Evolutionary conservation across 35 echinoderm and acorn worm species (phyloP).

Genomic region (Holothuria glaberrima): DNA sequence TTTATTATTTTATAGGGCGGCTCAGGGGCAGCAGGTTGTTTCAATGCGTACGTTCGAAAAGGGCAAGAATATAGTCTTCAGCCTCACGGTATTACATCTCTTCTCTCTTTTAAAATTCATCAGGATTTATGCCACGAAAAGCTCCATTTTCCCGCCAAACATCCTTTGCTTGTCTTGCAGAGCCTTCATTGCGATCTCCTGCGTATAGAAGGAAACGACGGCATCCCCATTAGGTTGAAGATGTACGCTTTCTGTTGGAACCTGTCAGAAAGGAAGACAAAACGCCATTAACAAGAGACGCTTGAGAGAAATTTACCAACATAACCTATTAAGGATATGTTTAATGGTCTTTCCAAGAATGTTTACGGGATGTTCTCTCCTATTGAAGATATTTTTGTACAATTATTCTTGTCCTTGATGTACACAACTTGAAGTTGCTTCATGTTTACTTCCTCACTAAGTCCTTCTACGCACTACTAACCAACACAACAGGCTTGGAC

Average conservation of each 20-base stretch:
- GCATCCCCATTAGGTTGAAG: slow-evolving; percentile 85
- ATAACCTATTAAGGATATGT: no score
- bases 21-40: neutral
- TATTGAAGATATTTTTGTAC: no score
- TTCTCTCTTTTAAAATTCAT: neutral
- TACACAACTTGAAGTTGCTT: no score
- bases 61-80: slow-evolving; percentile 47
- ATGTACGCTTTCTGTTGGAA: slow-evolving; percentile 91
- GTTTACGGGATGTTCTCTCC: no score
- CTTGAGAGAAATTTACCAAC: no score
- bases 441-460: no score
- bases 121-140: slow-evolving; percentile 69
- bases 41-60: slow-evolving; percentile 6
- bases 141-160: slow-evolving; percentile 92
- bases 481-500: no score
- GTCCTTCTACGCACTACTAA: no score
- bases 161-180: slow-evolving; percentile 84
- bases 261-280: slow-evolving; percentile 29
- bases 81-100: neutral
- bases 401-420: no score
- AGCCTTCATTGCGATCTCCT: slow-evolving; percentile 85
- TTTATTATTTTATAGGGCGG: no score
- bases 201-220: slow-evolving; percentile 81
- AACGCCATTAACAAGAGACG: neutral
- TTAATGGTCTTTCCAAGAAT: no score